Evolutionary conservation across 2,797 vertebrate species (phyloP), one percentile per base, ranked within the genome.

Genomic region (Sarcoramphus papa): DNA sequence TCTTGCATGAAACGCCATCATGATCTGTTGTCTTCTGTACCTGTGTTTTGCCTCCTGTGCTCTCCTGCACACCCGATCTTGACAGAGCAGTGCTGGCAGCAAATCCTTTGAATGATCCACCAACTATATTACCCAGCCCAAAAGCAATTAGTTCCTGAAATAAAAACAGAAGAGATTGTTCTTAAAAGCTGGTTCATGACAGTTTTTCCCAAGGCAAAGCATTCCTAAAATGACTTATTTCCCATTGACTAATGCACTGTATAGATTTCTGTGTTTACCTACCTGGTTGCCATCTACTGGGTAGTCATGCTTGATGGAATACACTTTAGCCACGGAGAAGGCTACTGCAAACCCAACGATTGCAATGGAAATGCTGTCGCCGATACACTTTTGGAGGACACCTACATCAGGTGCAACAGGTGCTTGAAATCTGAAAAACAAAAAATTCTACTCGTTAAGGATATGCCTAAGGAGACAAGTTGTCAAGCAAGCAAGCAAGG

Each of bases 1-100:
- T 64, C n/a, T 67, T 23, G 16, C 50, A 65, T 73, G 67, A 57
- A 80, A 53, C 7, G 5, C 10, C 27, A 27, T 27, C 12, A 40
- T 18, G 14, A 41, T 47, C 37, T 89, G 5, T 60, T 70, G 23
- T 41, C 56, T 54, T 33, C 54, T 31, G 12, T 98, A 99, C 99
- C 99, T 99, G 99, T 2, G 99, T 99, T 98, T 99, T 99, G 7
- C 99, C 99, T n/a, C 99, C 99, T 2, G 99, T 99, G 96, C 99
- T 99, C 94, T 99, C 99, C 96, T 99, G 99, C 41, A 99, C 99
- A 18, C 98, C 99, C 4, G 98, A 99, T 96, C 99, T 99, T 57
- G 99, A 99, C n/a, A 99, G 98, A 87, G 99, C 97, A 3, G 99
- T 99, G 69, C 99, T 99, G 4, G 98, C 98, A 21, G 98, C 99